Conservation (phyloP, 2,113 vertebrate genomes). For the Canis aureus region DNA sequence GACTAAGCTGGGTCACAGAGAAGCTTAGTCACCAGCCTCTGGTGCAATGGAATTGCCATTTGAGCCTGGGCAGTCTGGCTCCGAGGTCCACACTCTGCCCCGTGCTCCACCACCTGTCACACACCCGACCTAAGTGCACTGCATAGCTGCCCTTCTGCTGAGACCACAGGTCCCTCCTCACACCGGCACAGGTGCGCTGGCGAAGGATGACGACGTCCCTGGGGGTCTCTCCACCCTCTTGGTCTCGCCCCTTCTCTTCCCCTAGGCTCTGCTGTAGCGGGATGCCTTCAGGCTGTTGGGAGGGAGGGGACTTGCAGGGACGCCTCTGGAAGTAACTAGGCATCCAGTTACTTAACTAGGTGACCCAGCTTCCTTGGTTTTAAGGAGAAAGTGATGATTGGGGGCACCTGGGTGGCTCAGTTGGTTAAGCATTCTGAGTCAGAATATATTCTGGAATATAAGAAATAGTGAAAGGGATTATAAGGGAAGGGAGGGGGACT, state of each 20-base stretch:
- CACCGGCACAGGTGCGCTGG: accelerated
- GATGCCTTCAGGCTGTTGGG: not conserved
- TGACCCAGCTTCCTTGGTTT: no score
- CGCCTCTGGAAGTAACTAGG: not conserved
- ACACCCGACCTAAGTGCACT: not conserved
- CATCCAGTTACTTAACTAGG: no score
- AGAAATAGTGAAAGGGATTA: no score
- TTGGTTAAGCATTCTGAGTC: no score
- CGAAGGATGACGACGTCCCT: accelerated
- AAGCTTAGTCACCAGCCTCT: no score
- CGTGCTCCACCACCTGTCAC: accelerated
- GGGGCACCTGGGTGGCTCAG: no score
- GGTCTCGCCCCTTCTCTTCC: accelerated
- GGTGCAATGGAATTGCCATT: no score
- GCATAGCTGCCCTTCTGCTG: accelerated
- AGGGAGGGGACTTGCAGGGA: accelerated
- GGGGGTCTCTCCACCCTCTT: not conserved
- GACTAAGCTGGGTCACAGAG: not conserved
- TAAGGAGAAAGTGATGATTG: no score
- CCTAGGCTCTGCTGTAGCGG: no score
- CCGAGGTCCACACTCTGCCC: not conserved
- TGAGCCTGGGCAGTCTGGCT: accelerated
- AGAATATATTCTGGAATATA: no score
- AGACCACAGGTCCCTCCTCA: accelerated
- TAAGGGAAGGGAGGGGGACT: no score